Base-by-base conservation (phyloP, 2,797 vertebrate genomes). In the Phoxinus dragarum region DNA sequence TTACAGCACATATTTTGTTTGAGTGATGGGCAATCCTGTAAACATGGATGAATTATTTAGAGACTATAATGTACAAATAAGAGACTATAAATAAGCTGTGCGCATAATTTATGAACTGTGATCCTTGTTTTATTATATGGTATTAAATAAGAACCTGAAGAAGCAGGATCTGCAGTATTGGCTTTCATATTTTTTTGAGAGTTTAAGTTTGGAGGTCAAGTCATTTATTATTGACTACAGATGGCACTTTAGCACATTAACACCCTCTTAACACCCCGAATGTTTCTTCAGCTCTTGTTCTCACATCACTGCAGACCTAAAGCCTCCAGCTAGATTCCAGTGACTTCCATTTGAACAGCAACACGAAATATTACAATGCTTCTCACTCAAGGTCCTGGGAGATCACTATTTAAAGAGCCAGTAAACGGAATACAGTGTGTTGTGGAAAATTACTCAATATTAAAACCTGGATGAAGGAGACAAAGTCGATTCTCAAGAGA, bases 331-430 rank as follows among this genome's bases (percentile, higher is more conserved):
- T 85, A 59, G 66, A 87, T 49, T 49, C 47, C 47, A 49, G 2
- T 84, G 78, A 85, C 74, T 84, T 84, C 27, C 74, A 77, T 14
- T 27, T 27, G 77, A 79, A 86, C 73, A 78, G 56, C 44, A 67
- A 31, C n/a, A 80, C 82, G 12, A 82, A 78, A 87, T 84, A 86
- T 84, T 68, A 84, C 42, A 81, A 78, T 84, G 52, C 67, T 78
- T 69, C 81, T 81, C 69, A 81, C 66, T 74, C 76, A 64, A 84
- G 80, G 81, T 83, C 71, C 73, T 40, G 82, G 12, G 19, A 84
- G 77, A 82, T 90, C 84, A 86, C 74, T 40, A 61, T 87, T 88
- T 85, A 87, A 77, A 86, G 78, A 61, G 31, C 54, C 82, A 79
- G 64, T 86, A 84, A 86, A 88, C 73, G 66, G 8, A 54, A 80